Base-by-base conservation (phyloP, 2,888 invertebrate genomes). In the Leptothorax acervorum region DNA sequence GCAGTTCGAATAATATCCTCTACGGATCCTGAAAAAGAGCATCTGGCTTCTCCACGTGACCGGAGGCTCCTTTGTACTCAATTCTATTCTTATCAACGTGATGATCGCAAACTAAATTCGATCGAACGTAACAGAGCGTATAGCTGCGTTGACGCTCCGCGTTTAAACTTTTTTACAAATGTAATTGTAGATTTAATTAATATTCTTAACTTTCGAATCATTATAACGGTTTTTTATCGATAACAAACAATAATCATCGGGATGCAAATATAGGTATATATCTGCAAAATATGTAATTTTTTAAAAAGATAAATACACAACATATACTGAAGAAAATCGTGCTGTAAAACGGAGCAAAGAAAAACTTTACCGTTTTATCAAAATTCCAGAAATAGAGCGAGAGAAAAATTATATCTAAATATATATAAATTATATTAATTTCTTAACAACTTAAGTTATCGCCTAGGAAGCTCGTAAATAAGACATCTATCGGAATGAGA, bases 1-100 rank as follows among this genome's bases (percentile, higher is more conserved):
- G 66, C 78, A 73, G 55, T 81, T 66, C 62, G 71, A 84, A 81
- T 68, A 85, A 84, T 79, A 82, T 82, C 82, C 62, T 75, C 60
- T 65, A 51, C 89, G 91, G 91, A 89, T 90, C 86, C 92, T 90
- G 89, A 90, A 92, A 92, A 92, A 92, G 93, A 92, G 93, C 93
- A 93, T 93, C 93, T 93, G 93, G 90, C 91, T 89, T 88, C 88
- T 89, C 83, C 88, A 90, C 90, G 89, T 88, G 91, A 88, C 82
- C 90, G 90, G 91, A 86, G 85, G 89, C 90, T 90, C 90, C 89
- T 91, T 92, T 93, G 92, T 93, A 87, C 62, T 89, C 82, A 55
- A 68, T 65, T 85, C 60, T 70, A 63, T 51, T 73, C 81, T 65
- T 70, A 74, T 84, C 85, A 39, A 9, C 1, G n/a, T 31, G 70